Evolutionary conservation across 2,797 vertebrate genomes (phyloP).

Genomic region (Tauraco hartlaubi): DNA sequence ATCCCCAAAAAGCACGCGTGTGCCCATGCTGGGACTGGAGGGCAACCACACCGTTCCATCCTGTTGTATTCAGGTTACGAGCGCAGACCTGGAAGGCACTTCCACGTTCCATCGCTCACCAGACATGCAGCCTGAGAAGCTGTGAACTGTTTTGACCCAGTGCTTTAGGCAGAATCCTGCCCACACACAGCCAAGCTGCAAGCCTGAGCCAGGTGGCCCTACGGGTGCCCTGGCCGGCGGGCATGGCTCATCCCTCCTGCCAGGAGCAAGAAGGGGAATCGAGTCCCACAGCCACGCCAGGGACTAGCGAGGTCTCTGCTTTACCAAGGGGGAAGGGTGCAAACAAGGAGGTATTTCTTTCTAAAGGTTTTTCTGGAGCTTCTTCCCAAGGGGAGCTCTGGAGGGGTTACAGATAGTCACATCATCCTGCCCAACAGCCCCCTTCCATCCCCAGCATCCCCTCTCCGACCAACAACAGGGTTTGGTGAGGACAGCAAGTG

Average conservation of each 20-base stretch:
- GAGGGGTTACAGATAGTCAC: not conserved
- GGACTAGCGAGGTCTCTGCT: not conserved
- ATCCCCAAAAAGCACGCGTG: rapidly evolving
- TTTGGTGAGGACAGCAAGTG: rapidly evolving
- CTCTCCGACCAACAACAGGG: not conserved
- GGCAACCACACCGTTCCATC: not conserved
- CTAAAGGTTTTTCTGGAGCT: not conserved
- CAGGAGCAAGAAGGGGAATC: rapidly evolving
- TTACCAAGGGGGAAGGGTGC: not conserved
- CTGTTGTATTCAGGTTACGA: rapidly evolving
- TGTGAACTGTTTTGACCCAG: not conserved
- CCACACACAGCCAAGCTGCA: rapidly evolving
- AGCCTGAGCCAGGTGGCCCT: not conserved
- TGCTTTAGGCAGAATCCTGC: not conserved
- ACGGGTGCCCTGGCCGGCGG: not conserved
- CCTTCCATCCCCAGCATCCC: no score
- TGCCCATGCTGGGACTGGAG: not conserved
- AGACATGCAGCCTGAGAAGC: not conserved
- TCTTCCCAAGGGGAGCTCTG: not conserved
- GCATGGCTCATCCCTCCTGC: not conserved
- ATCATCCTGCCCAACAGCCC: rapidly evolving
- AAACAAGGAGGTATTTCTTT: not conserved
- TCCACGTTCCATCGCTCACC: not conserved
- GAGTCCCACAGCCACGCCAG: rapidly evolving
- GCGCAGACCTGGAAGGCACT: not conserved